Percentiles rank a stretch among this genome's conserved stretches.
phyloP scores from a whole-genome alignment of 2,888 invertebrate species.

The Embidobia sp. region DNA sequence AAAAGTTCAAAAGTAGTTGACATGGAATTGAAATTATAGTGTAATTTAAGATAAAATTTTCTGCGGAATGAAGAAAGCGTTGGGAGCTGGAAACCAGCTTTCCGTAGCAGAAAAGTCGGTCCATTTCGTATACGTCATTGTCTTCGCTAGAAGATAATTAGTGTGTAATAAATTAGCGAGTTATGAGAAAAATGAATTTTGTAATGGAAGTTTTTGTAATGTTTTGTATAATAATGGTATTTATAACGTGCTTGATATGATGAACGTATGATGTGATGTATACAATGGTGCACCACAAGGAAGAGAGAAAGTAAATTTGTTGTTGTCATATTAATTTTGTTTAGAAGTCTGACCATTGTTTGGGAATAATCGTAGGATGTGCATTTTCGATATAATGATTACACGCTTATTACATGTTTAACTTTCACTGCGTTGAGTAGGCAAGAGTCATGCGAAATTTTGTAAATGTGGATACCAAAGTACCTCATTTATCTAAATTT shows the following conservation, averaged over 20 bases:
- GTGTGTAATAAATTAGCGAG: constrained; percentile 33
- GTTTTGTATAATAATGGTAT: constrained; percentile 36
- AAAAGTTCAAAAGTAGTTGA: no score
- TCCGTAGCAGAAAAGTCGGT: constrained; percentile 2
- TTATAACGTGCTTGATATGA: constrained; percentile 26
- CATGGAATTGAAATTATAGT: no score
- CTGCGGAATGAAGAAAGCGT: constrained; percentile 18
- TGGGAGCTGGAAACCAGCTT: constrained; percentile 5
- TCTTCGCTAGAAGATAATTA: constrained; percentile 5
- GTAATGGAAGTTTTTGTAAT: constrained; percentile 43
- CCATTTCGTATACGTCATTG: constrained; percentile 15
- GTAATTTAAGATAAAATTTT: no score
- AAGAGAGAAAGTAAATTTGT: constrained; percentile 63
- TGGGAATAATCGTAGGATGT: constrained; percentile 61
- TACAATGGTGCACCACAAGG: constrained; percentile 36
- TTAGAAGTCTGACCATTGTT: constrained; percentile 60
- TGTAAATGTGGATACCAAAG: constrained; percentile 7
- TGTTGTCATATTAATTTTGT: constrained; percentile 61
- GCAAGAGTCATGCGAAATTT: constrained; percentile 48
- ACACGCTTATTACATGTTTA: constrained; percentile 65
- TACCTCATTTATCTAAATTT: neutral
- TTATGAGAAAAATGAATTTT: constrained; percentile 23
- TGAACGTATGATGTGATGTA: constrained; percentile 20
- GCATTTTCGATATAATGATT: constrained; percentile 65
- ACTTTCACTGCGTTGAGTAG: constrained; percentile 64